Evolutionary conservation across 2,888 invertebrate genomes (phyloP), one percentile per base, ranked within the genome.

Genomic region (Napeogenes sylphis): DNA sequence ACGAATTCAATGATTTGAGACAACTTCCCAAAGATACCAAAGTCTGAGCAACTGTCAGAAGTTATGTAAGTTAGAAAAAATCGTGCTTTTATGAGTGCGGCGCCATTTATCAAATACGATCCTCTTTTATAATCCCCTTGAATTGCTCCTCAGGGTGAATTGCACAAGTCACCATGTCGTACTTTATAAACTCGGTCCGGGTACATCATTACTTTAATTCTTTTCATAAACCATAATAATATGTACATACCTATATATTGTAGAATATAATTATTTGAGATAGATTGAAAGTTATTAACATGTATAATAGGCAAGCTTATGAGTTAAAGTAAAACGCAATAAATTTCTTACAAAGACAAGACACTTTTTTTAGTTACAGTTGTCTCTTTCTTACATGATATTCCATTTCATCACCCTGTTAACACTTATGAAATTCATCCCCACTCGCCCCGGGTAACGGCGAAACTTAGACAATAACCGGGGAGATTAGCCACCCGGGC

Each of bases 401-500:
- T 47, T 47, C 54, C 61, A 62, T 64, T 63, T 58, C 67, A 21
- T 21, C 21, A 58, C 59, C 61, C 64, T 64, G 66, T 66, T 65
- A 71, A 71, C 70, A 69, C 69, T 71, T 57, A 65, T 66, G 59
- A 73, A 77, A 69, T 74, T 70, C 58, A 61, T 63, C 61, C 67
- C 64, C 59, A 59, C 63, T 71, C 70, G 70, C 68, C 67, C 66
- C 67, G 72, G 77, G 75, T 78, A 78, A 83, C 76, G 75, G 72
- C 73, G 54, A 70, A 85, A 85, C 75, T 84, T 84, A 74, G 78
- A 78, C 82, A 79, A 82, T 85, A 84, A 83, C 80, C 73, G 75
- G 54, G 55, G 30, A 70, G 69, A 71, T 71, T 69, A 71, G 66
- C 68, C 59, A 45, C 58, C 56, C 45, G 45, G 61, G 58, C 32